These are phyloP conservation scores for Herminia tarsipennalis DNA, from an alignment of 2,888 invertebrate species.

Conservation along the genomic window DNA sequence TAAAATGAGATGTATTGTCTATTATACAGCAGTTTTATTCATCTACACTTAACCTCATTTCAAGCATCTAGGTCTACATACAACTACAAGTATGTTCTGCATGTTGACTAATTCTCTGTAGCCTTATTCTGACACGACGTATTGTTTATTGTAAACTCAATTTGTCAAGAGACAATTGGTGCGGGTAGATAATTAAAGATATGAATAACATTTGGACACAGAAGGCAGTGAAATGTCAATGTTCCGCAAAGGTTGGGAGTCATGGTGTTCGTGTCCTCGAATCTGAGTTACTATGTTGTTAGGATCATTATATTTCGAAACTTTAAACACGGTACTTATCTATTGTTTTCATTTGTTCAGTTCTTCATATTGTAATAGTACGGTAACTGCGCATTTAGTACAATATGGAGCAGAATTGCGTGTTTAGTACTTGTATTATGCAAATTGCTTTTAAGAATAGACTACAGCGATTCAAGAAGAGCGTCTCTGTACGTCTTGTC, in stretches of 20 bases:
- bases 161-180: slow-evolving; percentile 39
- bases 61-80: slow-evolving; percentile 14
- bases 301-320: slow-evolving; percentile 48
- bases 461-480: slow-evolving; percentile 9
- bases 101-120: too few species aligned
- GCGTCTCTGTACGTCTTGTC: slow-evolving; percentile 21
- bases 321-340: slow-evolving; percentile 30
- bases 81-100: too few species aligned
- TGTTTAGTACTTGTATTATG: slow-evolving; percentile 19
- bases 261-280: slow-evolving; percentile 45
- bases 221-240: slow-evolving; percentile 50
- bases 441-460: slow-evolving; percentile 30
- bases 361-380: slow-evolving; percentile 37
- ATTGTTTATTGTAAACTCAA: slow-evolving; percentile 37
- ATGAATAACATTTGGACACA: slow-evolving; percentile 31
- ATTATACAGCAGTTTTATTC: slow-evolving; percentile 39
- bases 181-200: slow-evolving; percentile 33
- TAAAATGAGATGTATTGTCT: slow-evolving; percentile 62
- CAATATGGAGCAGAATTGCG: slow-evolving; percentile 22
- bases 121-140: slow-evolving; percentile 34
- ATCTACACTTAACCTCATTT: slow-evolving; percentile 18
- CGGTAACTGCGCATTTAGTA: slow-evolving; percentile 15
- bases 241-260: slow-evolving; percentile 45
- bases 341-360: slow-evolving; percentile 46
- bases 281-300: slow-evolving; percentile 39